A percentile compares a stretch with the other conserved stretches of the same genome.
phyloP scores from a whole-genome alignment of 1,140 invertebrate species.

The Thereuonema tuberculata region DNA sequence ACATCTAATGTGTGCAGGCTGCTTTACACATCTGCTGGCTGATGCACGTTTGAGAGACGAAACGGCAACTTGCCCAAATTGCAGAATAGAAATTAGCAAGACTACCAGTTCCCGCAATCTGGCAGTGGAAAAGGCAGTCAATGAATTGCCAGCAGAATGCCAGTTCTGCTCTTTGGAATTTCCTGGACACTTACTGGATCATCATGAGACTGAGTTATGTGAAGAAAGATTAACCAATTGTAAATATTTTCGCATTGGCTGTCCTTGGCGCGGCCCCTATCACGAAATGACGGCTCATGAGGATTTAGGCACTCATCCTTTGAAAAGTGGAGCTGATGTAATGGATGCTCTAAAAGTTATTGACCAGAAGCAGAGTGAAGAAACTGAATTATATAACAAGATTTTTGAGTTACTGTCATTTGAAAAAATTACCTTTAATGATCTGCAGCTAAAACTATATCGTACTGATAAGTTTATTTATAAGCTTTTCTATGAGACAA shows the following conservation, averaged over 20 bases:
- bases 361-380: slow-evolving; percentile 41
- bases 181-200: slow-evolving; percentile 65
- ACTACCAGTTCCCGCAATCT: slow-evolving; percentile 61
- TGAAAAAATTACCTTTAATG: slow-evolving; percentile 73
- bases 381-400: slow-evolving; percentile 55
- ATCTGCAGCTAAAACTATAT: slow-evolving; percentile 86
- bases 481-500: slow-evolving; percentile 86
- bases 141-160: slow-evolving; percentile 79
- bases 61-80: slow-evolving; percentile 84
- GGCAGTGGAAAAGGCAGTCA: slow-evolving; percentile 90
- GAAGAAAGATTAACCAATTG: slow-evolving; percentile 81
- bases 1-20: slow-evolving; percentile 92
- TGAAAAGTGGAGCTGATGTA: slow-evolving; percentile 65
- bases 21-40: slow-evolving; percentile 87
- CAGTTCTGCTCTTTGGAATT: slow-evolving; percentile 74
- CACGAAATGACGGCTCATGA: slow-evolving; percentile 70
- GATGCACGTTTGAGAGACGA: slow-evolving; percentile 86
- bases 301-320: slow-evolving; percentile 59
- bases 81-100: slow-evolving; percentile 82
- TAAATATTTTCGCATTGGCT: slow-evolving; percentile 75
- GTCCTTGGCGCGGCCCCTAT: slow-evolving; percentile 72
- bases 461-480: slow-evolving; percentile 89
- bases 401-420: slow-evolving; percentile 79
- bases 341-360: slow-evolving; percentile 59
- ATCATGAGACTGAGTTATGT: slow-evolving; percentile 71